Conservation (phyloP, 2,113 vertebrate species). For the Amphilophus citrinellus region DNA sequence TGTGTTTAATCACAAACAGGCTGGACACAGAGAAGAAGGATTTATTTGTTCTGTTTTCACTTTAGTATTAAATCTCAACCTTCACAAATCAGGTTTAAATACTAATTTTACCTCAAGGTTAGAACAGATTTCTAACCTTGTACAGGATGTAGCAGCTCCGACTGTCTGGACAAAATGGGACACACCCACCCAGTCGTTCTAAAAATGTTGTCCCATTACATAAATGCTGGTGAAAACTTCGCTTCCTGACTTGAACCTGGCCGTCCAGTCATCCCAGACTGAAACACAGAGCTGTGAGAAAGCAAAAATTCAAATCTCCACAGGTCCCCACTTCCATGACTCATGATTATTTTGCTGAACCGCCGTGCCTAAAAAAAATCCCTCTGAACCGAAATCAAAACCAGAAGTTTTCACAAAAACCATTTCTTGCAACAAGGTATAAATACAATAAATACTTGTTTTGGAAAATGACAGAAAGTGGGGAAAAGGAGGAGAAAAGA, state of each 20-base stretch:
- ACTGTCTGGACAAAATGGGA: background rate
- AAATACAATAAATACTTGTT: background rate
- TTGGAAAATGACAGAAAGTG: background rate
- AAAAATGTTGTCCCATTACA: background rate
- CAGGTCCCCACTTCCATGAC: slow-evolving; percentile 3
- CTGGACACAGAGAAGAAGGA: background rate
- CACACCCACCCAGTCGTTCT: background rate
- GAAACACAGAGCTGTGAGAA: slow-evolving; percentile 7
- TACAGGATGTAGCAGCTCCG: background rate
- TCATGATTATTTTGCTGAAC: slow-evolving; percentile 1
- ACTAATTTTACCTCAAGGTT: accelerated
- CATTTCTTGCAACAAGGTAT: background rate
- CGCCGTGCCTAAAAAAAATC: background rate
- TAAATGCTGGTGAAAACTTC: background rate
- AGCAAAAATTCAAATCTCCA: background rate
- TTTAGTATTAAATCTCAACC: background rate
- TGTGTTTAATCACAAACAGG: background rate
- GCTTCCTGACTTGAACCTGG: background rate
- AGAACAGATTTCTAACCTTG: background rate
- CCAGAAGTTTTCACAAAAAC: background rate
- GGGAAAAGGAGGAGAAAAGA: background rate
- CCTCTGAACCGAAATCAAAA: slow-evolving; percentile 22
- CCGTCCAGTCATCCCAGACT: background rate
- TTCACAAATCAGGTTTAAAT: background rate
- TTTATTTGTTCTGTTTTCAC: background rate